Evolutionary conservation across 1,140 invertebrate species (phyloP), one percentile per base, ranked within the genome.

Genomic region (Drosophila pseudoobscura): DNA sequence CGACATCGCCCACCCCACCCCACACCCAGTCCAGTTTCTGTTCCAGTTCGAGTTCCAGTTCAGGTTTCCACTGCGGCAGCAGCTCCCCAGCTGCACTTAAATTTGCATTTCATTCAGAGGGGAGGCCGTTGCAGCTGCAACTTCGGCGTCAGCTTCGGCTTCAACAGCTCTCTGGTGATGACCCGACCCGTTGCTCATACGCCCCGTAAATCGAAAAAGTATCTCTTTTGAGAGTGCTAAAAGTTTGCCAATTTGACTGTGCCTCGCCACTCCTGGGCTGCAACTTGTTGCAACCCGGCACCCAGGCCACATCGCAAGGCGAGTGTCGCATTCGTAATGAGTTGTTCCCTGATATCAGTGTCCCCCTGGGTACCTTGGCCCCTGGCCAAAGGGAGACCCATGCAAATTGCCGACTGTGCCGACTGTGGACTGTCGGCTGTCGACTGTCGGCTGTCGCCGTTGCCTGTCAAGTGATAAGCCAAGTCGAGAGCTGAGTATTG

Each of bases 291-390:
- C 49, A 57, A 52, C 69, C 64, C 26, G 11, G n/a, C 8, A 6
- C 13, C 24, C 15, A 35, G 50, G 50, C 45, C 54, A 55, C 3
- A 17, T 55, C 43, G 56, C n/a, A 49, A 44, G 70, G 51, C 58
- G 54, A 52, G 63, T 58, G 77, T 78, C 52, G 80, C 82, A 85
- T 80, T 80, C 77, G 82, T 87, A 85, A 85, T 85, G 82, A 85
- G 82, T 71, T 72, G 29, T 50, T 24, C 53, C 52, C 22, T 49
- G 59, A 57, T 53, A 29, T 15, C 15, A 9, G 35, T 22, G 6
- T 44, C 51, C 39, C 69, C 9, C 13, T 35, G 66, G 50, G 35
- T n/a, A 7, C 68, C 45, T 44, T 45, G 53, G 9, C 3, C 11
- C 5, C 11, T 15, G 15, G 5, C 29, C 50, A 31, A 24, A 13